Evolutionary conservation across 2,888 invertebrate species (phyloP), one percentile per base, ranked within the genome.

Genomic region (Cepaea hortensis): DNA sequence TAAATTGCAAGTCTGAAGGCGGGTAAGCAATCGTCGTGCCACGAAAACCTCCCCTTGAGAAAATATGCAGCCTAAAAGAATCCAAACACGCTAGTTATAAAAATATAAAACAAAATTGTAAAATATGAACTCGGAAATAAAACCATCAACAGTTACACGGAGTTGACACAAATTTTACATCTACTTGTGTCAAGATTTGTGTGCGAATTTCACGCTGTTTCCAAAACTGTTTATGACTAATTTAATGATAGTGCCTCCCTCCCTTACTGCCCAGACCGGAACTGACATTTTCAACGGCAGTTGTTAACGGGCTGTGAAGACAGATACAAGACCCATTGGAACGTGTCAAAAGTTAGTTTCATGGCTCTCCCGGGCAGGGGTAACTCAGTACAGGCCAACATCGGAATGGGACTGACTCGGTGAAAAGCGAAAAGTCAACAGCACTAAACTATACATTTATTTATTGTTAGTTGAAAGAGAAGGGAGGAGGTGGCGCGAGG

Each of bases 291-390:
- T 76, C 20, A 76, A 76, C 48, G 18, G 50, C 73, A 50, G 76
- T 50, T 76, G 76, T 76, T 76, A 76, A 76, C 15, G 50, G 76
- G 9, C 7, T 50, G 20, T 50, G 46, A 23, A 48, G 76, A 48
- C 48, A 48, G 76, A 20, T 76, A 76, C 76, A 76, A 76, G 76
- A 50, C 76, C 50, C 48, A 50, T 76, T 76, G 76, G 76, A 76
- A 76, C 76, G 76, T 76, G 76, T 76, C 76, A 76, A 76, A 48
- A 76, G 76, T 76, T 76, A 50, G 50, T 76, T 76, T 76, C 76
- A 76, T 76, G 76, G n/a, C 76, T 15, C 50, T 48, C 18, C 76
- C 4, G 20, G 20, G 50, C 20, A 5, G 48, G 20, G 50, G 76
- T 76, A 76, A 76, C 76, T 76, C 13, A 15, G 76, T 76, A 48